Base-by-base conservation (phyloP, 2,888 invertebrate species). In the Lasius fuliginosus region DNA sequence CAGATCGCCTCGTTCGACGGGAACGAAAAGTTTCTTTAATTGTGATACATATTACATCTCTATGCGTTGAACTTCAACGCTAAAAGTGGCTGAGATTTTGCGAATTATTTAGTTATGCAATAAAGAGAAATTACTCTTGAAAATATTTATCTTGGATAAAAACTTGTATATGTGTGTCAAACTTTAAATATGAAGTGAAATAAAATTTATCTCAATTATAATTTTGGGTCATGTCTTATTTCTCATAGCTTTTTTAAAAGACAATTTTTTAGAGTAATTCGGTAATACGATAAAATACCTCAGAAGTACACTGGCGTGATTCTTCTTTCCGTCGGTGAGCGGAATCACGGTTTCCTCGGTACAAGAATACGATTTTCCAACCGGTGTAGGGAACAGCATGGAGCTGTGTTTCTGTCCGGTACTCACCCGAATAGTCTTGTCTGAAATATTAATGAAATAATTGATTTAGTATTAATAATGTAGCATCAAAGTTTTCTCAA, bases 281-380 rank as follows among this genome's bases (percentile, higher is more conserved):
- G 11, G 12, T 33, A 64, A 27, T 49, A 62, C 1, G 5, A 6
- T 36, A 11, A 5, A 15, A 9, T 84, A 94, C 94, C 94, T 94
- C 77, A 95, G 88, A 1, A 94, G 74, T 11, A 95, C 88, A 58
- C 82, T 91, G 11, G 93, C 95, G 3, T 86, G 83, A 84, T 93
- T 92, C 65, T 96, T 95, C 67, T 96, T 95, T 92, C 94, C 93
- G 94, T 95, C 94, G 92, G 95, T 94, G 86, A 98, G 95, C 1
- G 97, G 89, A 71, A 95, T 91, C 68, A 96, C 95, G 83, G 96
- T 97, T 94, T 97, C 98, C 76, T 96, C 96, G 64, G 96, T 96
- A 93, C 98, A 98, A 76, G 96, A 95, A 94, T 97, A 98, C 0
- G 98, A 98, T 93, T 98, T 98, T 27, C 98, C 98, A 11, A 98